A percentile compares a stretch with the other conserved stretches of the same genome.
Conservation (phyloP, 2,797 vertebrate species). For the Artibeus lituratus region DNA sequence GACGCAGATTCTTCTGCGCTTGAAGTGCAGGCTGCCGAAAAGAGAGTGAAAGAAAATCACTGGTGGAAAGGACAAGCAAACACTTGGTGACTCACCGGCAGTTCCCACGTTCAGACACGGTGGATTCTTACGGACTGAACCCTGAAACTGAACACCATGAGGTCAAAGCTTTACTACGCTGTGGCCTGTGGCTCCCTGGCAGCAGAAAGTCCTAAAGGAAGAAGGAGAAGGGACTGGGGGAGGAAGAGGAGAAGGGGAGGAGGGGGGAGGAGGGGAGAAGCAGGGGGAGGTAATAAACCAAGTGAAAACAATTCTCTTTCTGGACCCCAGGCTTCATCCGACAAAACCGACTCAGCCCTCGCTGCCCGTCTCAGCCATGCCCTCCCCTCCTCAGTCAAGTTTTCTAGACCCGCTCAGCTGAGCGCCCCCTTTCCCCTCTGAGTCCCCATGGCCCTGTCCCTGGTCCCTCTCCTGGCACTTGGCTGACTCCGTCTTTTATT, state of each 20-base stretch:
- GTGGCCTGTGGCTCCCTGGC: neutral
- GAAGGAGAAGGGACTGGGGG: too few relatives aligned
- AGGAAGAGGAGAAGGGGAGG: too few relatives aligned
- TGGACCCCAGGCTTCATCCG: neutral
- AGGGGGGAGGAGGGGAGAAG: too few relatives aligned
- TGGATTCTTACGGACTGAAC: neutral
- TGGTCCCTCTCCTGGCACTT: neutral
- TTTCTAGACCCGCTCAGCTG: neutral
- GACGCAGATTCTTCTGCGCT: slow-evolving; percentile 78
- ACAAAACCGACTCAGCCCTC: neutral
- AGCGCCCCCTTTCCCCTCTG: neutral
- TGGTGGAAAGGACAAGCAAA: neutral
- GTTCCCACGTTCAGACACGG: neutral
- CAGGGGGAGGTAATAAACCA: neutral
- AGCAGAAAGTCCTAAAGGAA: neutral
- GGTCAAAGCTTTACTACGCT: neutral
- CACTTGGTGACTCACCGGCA: neutral
- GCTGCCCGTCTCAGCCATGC: neutral
- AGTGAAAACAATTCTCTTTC: neutral
- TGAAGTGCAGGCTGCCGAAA: slow-evolving; percentile 76
- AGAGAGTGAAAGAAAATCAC: neutral
- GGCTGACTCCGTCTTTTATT: neutral
- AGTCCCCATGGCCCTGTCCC: neutral
- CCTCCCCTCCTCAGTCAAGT: neutral
- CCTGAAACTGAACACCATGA: neutral